A percentile compares a stretch with the other conserved stretches of the same genome.
Conservation (phyloP, 92 coral and sea anemone genomes). For the Epizoanthus ramosus region DNA sequence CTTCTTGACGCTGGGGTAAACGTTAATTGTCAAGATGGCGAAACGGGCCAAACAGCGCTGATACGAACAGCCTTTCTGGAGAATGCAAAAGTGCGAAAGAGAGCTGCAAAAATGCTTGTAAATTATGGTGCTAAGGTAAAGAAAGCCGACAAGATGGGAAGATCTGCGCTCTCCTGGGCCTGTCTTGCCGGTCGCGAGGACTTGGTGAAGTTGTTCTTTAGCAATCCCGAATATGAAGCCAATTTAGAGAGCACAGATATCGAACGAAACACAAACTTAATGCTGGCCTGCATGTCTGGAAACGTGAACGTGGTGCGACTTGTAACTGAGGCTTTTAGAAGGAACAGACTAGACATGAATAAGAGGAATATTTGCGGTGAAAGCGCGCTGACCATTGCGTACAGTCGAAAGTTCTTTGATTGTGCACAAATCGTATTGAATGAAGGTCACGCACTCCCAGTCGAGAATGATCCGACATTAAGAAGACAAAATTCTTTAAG, state of each 20-base stretch:
- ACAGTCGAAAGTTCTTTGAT: constrained; percentile 57
- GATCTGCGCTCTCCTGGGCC: constrained; percentile 92
- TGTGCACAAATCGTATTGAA: constrained; percentile 73
- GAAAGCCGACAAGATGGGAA: constrained; percentile 63
- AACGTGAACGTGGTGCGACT: constrained; percentile 74
- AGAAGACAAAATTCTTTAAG: constrained; percentile 29
- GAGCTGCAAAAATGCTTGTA: constrained; percentile 71
- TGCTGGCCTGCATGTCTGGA: constrained; percentile 95
- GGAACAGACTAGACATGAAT: constrained; percentile 78
- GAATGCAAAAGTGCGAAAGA: constrained; percentile 71
- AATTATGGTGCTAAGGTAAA: constrained; percentile 82
- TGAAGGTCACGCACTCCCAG: constrained; percentile 66
- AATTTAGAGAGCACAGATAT: constrained; percentile 70
- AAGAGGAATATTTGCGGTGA: constrained; percentile 69
- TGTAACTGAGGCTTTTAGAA: constrained; percentile 68
- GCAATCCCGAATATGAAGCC: constrained; percentile 72
- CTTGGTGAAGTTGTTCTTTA: constrained; percentile 70
- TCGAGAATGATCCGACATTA: neutral
- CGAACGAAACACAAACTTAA: constrained; percentile 84
- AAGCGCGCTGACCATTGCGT: constrained; percentile 72
- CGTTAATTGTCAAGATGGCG: constrained; percentile 79
- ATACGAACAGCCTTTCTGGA: constrained; percentile 84
- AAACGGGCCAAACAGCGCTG: constrained; percentile 86
- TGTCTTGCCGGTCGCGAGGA: constrained; percentile 80
- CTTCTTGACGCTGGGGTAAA: constrained; percentile 91